Evolutionary conservation across 2,888 invertebrate species (phyloP).

Genomic region (Halictus ligatus): DNA sequence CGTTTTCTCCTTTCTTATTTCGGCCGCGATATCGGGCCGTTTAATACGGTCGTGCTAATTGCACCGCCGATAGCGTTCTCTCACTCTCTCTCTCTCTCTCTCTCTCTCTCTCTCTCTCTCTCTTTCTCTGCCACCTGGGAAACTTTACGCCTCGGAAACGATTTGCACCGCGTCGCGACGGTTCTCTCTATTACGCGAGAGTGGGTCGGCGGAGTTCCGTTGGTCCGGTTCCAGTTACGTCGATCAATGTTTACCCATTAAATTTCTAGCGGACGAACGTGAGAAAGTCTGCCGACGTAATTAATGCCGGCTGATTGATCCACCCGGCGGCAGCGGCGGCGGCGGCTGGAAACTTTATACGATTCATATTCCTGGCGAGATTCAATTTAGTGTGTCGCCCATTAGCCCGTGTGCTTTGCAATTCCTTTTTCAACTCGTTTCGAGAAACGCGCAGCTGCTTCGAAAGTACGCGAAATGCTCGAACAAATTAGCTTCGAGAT

Average conservation of each 20-base stretch:
- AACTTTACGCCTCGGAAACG: conserved; percentile 35
- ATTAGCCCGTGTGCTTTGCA: background rate
- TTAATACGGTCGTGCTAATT: conserved; percentile 41
- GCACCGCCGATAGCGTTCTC: background rate
- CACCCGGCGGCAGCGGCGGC: conserved; percentile 25
- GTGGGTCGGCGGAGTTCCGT: conserved; percentile 10
- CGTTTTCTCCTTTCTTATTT: conserved; percentile 24
- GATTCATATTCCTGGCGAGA: background rate
- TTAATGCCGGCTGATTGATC: conserved; percentile 33
- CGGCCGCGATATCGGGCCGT: conserved; percentile 18
- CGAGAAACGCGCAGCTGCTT: background rate
- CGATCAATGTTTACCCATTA: conserved; percentile 45
- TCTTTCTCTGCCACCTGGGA: conserved; percentile 24
- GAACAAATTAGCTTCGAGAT: background rate
- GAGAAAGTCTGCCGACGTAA: conserved; percentile 40
- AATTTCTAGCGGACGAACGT: conserved; percentile 26
- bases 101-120: background rate
- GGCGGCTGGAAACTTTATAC: conserved; percentile 34
- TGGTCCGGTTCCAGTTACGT: conserved; percentile 41
- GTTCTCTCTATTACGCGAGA: conserved; percentile 12
- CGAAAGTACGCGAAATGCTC: background rate
- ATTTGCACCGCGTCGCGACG: conserved; percentile 9
- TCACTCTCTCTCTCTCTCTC: too few species aligned
- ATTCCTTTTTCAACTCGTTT: background rate
- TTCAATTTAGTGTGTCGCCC: background rate